phyloP scores from a whole-genome alignment of 1,140 invertebrate species.

The Bombus sylvicola region DNA sequence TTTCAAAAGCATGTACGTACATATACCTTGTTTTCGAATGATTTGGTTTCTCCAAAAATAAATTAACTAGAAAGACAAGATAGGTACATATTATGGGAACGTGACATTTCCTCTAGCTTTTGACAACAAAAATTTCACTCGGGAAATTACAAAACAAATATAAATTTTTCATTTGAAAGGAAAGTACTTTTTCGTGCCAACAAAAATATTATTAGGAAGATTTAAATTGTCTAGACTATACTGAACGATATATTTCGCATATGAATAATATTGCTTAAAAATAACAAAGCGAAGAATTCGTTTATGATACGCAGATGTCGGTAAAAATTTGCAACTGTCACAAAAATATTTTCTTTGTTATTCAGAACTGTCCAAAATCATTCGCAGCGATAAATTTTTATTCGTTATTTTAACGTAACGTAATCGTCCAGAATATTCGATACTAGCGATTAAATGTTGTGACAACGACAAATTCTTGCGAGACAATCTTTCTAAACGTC shows the following conservation, averaged over 20 bases:
- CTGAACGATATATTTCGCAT: too few species aligned
- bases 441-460: neutral
- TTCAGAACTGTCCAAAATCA: neutral
- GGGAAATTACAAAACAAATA: neutral
- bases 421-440: neutral
- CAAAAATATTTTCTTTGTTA: neutral
- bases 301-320: neutral
- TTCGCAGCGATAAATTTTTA: neutral
- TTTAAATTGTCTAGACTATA: neutral
- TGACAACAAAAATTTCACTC: neutral
- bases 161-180: neutral
- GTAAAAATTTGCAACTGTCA: neutral
- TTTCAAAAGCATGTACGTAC: neutral
- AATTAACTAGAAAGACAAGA: neutral
- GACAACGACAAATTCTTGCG: neutral
- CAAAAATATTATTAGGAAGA: neutral
- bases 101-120: too few species aligned
- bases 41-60: neutral
- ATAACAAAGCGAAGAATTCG: too few species aligned
- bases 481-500: neutral
- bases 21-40: neutral
- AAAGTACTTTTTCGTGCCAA: neutral
- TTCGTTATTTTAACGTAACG: too few species aligned
- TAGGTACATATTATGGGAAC: neutral
- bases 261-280: too few species aligned